phyloP scores from a whole-genome alignment of 2,797 vertebrate genomes.

The Periparus ater region DNA sequence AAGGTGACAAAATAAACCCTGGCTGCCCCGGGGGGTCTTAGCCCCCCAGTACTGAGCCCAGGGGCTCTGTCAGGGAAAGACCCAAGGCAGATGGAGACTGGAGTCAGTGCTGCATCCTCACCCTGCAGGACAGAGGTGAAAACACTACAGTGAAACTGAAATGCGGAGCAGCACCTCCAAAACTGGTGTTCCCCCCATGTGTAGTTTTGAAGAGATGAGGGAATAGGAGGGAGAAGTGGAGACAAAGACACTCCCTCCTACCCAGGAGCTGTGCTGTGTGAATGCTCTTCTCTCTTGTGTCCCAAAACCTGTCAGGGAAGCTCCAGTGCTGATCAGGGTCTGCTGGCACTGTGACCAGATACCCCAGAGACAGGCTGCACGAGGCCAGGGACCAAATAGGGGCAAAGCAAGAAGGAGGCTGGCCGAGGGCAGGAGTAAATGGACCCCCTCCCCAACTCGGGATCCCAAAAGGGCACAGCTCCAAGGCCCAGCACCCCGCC shows the following conservation, averaged over 20 bases:
- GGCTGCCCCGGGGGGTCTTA: not conserved
- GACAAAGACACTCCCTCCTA: accelerated
- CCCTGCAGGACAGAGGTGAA: accelerated
- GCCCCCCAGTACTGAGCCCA: not conserved
- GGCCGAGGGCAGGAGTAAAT: not conserved
- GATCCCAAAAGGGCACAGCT: not conserved
- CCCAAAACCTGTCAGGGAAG: not conserved
- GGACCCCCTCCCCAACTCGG: accelerated
- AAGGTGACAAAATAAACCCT: not conserved
- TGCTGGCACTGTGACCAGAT: not conserved
- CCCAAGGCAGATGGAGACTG: not conserved
- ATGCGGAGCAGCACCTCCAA: not conserved
- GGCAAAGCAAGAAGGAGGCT: not conserved
- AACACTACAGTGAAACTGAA: not conserved
- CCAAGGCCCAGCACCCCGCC: not conserved
- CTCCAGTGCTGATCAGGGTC: not conserved
- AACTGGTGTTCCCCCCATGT: not conserved
- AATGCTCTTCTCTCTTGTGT: not conserved
- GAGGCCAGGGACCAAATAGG: accelerated
- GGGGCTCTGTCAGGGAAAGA: not conserved
- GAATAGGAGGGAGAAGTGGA: not conserved
- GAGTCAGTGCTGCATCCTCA: not conserved
- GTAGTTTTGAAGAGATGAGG: not conserved
- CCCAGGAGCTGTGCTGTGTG: not conserved
- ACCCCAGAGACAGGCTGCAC: accelerated